Base-by-base conservation (phyloP, 2,888 invertebrate genomes). In the Lasioglossum marginatum region DNA sequence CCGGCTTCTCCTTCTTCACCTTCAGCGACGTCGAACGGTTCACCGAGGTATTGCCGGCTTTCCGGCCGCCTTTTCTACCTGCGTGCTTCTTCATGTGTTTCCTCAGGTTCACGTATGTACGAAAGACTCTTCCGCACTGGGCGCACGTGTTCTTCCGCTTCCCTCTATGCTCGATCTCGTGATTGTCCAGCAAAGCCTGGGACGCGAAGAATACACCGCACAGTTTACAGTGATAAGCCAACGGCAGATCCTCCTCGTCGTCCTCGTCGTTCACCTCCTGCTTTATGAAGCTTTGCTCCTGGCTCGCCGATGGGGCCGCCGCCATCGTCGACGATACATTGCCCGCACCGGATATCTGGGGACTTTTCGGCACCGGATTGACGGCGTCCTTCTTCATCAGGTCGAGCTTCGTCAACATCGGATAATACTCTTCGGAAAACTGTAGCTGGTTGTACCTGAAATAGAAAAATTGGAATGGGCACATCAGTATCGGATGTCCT, bases 71-170 rank as follows among this genome's bases (percentile, higher is more conserved):
- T 78, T 94, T 93, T 19, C 91, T 88, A n/a, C 88, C 90, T 0
- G 81, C 45, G 88, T 95, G 94, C 34, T 92, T 92, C 82, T 93
- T 94, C 93, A 92, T 92, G 85, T 95, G 95, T 57, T 94, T 94
- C 0, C 94, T 92, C 12, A 95, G 86, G 31, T 89, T 93, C 10
- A 92, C 86, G 31, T 86, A 88, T 0, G 93, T 93, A 12, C 93
- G 90, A 79, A 93, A 94, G 12, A 94, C 92, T 0, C 94, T 89
- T 0, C 92, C 92, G 81, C 95, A 95, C 43, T 94, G 92, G 4
- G 91, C 88, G 83, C 95, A 95, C 14, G 93, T 92, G 63, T 93
- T 93, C 87, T 94, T 94, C n/a, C 90, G 91, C 82, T 93, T 94
- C 57, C 90, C 90, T 82, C 93, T 93, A 81, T 92, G 93, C 82